Percentiles rank a stretch among this genome's conserved stretches.
Evolutionary conservation across 2,888 invertebrate species (phyloP).

Genomic region (Malthinus seriepunctatus): DNA sequence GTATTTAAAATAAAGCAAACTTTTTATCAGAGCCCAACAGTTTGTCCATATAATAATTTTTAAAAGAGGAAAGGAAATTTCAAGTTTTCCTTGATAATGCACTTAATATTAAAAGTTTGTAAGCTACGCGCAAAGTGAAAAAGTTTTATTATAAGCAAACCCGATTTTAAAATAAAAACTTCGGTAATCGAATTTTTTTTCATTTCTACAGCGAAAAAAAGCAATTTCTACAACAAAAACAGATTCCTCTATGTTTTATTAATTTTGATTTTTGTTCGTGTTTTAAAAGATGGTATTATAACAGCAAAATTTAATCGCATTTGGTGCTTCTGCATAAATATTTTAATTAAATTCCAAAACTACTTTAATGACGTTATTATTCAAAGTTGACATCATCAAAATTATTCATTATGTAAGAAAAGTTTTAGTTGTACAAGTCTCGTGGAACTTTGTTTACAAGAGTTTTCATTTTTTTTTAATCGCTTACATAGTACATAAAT

Average conservation of each 20-base stretch:
- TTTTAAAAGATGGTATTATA: too few relatives aligned
- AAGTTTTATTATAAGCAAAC: constrained; percentile 15
- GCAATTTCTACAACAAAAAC: too few relatives aligned
- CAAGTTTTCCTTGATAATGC: constrained; percentile 12
- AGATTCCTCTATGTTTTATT: too few relatives aligned
- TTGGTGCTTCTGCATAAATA: constrained; percentile 23
- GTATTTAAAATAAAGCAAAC: too few relatives aligned
- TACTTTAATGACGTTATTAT: constrained; percentile 27
- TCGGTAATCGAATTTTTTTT: constrained; percentile 10
- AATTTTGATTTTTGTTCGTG: too few relatives aligned
- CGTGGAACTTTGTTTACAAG: too few relatives aligned
- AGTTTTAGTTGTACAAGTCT: constrained; percentile 1
- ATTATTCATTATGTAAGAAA: constrained; percentile 21
- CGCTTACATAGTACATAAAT: too few relatives aligned
- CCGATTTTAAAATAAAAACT: constrained; percentile 10
- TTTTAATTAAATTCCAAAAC: constrained; percentile 28
- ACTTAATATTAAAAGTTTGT: constrained; percentile 17
- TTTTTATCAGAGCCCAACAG: neutral
- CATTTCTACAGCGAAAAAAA: too few relatives aligned
- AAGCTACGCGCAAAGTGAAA: constrained; percentile 15
- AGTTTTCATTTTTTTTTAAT: too few relatives aligned
- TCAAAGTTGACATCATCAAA: constrained; percentile 22
- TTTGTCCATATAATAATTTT: neutral
- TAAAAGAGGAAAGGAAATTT: constrained; percentile 9
- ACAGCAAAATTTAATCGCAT: constrained; percentile 21